A percentile compares a stretch with the other conserved stretches of the same genome.
Conservation (phyloP, 2,113 vertebrate species). For the Australoheros scitulus region DNA sequence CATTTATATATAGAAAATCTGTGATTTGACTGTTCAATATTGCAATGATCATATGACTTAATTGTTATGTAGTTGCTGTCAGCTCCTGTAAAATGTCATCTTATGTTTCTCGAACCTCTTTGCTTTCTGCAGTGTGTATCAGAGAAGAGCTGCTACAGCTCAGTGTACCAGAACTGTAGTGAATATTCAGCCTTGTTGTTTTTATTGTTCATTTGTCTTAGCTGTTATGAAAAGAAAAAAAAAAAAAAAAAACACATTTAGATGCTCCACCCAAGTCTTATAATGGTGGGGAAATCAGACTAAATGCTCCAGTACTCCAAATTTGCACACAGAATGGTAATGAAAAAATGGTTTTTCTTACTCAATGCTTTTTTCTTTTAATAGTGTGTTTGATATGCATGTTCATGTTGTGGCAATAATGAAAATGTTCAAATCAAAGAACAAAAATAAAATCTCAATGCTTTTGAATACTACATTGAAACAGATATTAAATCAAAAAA, state of each 20-base stretch:
- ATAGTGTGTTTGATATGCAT: background rate
- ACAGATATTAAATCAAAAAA: background rate
- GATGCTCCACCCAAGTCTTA: background rate
- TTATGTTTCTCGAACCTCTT: background rate
- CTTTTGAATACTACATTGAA: background rate
- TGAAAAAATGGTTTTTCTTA: background rate
- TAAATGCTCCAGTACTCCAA: background rate
- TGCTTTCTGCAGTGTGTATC: background rate
- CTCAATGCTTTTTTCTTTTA: background rate
- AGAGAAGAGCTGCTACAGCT: background rate
- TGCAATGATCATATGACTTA: background rate
- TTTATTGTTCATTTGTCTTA: background rate
- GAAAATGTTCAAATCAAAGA: background rate
- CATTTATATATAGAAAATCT: rapidly evolving
- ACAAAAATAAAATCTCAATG: background rate
- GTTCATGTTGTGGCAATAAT: background rate
- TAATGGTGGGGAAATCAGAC: background rate
- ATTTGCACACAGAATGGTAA: background rate
- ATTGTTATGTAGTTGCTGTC: no score
- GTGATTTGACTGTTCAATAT: background rate
- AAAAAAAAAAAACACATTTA: background rate
- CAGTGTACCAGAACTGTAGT: background rate
- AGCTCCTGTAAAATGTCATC: background rate
- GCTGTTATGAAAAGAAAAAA: background rate
- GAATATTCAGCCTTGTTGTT: background rate